A percentile compares a stretch with the other conserved stretches of the same genome.
These are phyloP conservation scores for Ennomos quercinarius DNA, from an alignment of 2,888 invertebrate species.

Conservation along the genomic window DNA sequence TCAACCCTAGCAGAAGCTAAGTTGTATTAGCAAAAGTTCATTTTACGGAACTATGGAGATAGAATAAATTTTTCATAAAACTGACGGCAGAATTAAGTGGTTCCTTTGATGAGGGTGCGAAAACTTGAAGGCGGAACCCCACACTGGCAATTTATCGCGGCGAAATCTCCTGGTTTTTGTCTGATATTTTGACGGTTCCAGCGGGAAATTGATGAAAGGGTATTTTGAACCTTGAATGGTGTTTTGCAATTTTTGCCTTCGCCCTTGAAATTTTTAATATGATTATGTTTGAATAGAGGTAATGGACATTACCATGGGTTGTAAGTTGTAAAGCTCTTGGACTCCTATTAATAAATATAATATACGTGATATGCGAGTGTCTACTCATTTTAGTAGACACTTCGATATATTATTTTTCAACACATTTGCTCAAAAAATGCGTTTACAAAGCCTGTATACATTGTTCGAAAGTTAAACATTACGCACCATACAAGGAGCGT, in stretches of 20 bases:
- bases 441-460: too few relatives aligned
- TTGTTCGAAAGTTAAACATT: too few relatives aligned
- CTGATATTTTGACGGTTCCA: slow-evolving; percentile 8
- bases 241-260: too few relatives aligned
- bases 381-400: too few relatives aligned
- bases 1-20: slow-evolving; percentile 28
- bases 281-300: background rate
- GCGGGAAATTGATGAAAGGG: slow-evolving; percentile 5
- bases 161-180: slow-evolving; percentile 8
- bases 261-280: background rate
- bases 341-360: too few relatives aligned
- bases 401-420: too few relatives aligned
- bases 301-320: too few relatives aligned
- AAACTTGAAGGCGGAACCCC: slow-evolving; percentile 15
- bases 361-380: too few relatives aligned
- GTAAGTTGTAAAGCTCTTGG: too few relatives aligned
- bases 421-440: too few relatives aligned
- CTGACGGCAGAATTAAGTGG: slow-evolving; percentile 52
- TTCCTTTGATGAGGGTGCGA: slow-evolving; percentile 43
- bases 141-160: slow-evolving; percentile 19
- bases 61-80: slow-evolving; percentile 56
- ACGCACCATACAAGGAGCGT: too few relatives aligned
- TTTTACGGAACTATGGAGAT: slow-evolving; percentile 39
- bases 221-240: background rate
- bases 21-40: slow-evolving; percentile 44